Evolutionary conservation across 1,140 invertebrate genomes (phyloP).

Genomic region (Trichomalopsis sarcophagae): DNA sequence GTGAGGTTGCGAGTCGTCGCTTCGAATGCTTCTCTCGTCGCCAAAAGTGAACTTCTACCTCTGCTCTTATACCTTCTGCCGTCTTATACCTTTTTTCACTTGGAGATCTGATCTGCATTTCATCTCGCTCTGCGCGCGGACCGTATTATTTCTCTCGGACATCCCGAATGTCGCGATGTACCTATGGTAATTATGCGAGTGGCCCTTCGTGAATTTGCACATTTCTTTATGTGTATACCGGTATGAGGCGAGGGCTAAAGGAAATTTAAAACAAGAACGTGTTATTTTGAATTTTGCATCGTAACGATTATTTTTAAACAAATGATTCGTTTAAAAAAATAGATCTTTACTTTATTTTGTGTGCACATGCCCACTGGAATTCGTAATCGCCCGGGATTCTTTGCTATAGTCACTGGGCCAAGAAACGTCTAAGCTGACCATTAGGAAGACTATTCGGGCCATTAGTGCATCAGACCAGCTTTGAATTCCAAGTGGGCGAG

Average conservation of each 20-base stretch:
- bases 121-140: conserved; percentile 42
- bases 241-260: not conserved
- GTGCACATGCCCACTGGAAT: too few species aligned
- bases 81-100: conserved; percentile 10
- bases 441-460: not conserved
- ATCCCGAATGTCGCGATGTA: not conserved
- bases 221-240: not conserved
- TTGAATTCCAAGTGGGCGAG: not conserved
- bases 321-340: too few species aligned
- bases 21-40: conserved; percentile 69
- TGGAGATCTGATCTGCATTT: conserved; percentile 37
- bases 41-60: conserved; percentile 24
- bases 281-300: too few species aligned
- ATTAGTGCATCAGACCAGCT: not conserved
- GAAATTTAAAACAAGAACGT: not conserved
- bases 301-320: too few species aligned
- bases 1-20: conserved; percentile 58
- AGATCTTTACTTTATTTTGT: too few species aligned
- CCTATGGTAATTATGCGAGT: not conserved
- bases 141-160: conserved; percentile 33
- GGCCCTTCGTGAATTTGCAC: not conserved
- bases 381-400: too few species aligned
- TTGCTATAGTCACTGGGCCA: too few species aligned
- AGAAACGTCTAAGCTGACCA: too few species aligned
- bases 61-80: conserved; percentile 8